phyloP scores from a whole-genome alignment of 2,797 vertebrate genomes.

The Tamandua tetradactyla region DNA sequence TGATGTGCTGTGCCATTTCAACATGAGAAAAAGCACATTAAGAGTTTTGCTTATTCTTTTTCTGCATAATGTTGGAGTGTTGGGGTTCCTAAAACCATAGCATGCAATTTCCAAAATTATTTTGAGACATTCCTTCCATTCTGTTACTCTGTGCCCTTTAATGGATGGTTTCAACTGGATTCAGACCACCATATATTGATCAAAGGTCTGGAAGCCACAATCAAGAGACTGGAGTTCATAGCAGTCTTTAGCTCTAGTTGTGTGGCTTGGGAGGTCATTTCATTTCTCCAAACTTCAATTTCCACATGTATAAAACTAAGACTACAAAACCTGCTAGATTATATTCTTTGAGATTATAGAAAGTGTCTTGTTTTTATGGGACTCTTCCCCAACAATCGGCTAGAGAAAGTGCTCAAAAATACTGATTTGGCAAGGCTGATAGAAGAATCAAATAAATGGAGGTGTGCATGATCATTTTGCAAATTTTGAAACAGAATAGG shows the following conservation, averaged over 20 bases:
- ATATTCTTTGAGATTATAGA: not conserved
- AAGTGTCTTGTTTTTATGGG: not conserved
- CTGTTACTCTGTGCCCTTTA: not conserved
- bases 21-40: not conserved
- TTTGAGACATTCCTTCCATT: not conserved
- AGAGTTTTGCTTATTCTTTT: not conserved
- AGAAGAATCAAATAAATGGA: not conserved
- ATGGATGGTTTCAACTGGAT: not conserved
- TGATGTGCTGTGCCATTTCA: not conserved
- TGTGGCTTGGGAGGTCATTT: not conserved
- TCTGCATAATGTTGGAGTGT: not conserved
- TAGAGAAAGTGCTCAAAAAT: not conserved
- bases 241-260: not conserved
- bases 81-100: slow-evolving; percentile 24
- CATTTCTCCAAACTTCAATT: not conserved
- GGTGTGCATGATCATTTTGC: not conserved
- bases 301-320: not conserved
- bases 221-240: not conserved
- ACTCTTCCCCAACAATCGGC: not conserved
- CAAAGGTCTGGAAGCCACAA: not conserved
- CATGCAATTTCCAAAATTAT: not conserved
- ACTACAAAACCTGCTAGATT: not conserved
- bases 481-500: not conserved
- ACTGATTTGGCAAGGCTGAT: not conserved
- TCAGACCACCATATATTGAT: not conserved